phyloP scores from a whole-genome alignment of 2,113 vertebrate genomes.

The Lagenorhynchus albirostris region DNA sequence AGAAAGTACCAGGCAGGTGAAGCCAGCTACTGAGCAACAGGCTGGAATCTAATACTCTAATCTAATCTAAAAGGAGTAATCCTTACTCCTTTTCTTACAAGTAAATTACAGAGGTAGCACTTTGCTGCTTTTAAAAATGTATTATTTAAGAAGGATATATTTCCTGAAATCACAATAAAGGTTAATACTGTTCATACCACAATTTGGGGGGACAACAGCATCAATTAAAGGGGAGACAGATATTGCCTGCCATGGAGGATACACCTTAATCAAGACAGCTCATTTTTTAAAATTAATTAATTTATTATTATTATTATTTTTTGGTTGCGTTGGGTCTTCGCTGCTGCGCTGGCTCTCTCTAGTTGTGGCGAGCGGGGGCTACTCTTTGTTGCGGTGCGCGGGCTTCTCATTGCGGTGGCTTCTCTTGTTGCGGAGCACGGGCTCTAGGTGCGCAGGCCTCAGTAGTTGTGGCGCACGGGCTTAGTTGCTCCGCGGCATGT shows the following conservation, averaged over 20 bases:
- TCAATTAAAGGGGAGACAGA: background rate
- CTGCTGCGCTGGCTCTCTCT: no score
- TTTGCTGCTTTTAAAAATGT: background rate
- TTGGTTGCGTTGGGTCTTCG: no score
- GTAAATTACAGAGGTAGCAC: background rate
- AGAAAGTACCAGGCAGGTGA: background rate
- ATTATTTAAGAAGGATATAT: background rate
- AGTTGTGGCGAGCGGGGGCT: fast-evolving
- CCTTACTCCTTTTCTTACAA: background rate
- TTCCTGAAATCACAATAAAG: background rate
- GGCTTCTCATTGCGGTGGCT: no score
- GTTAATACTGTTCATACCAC: background rate
- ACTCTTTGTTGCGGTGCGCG: no score
- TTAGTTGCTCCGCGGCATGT: no score
- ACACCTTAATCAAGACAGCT: background rate
- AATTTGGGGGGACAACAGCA: background rate
- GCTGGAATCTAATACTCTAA: background rate
- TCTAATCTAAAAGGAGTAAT: no score
- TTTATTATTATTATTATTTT: no score
- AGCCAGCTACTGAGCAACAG: background rate
- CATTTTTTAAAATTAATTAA: no score
- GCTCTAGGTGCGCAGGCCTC: no score
- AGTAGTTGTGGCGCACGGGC: no score
- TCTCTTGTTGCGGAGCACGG: no score
- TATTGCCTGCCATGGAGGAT: background rate